These are phyloP conservation scores for Cyphomyrmex costatus DNA, from an alignment of 1,140 invertebrate species.

Conservation along the genomic window DNA sequence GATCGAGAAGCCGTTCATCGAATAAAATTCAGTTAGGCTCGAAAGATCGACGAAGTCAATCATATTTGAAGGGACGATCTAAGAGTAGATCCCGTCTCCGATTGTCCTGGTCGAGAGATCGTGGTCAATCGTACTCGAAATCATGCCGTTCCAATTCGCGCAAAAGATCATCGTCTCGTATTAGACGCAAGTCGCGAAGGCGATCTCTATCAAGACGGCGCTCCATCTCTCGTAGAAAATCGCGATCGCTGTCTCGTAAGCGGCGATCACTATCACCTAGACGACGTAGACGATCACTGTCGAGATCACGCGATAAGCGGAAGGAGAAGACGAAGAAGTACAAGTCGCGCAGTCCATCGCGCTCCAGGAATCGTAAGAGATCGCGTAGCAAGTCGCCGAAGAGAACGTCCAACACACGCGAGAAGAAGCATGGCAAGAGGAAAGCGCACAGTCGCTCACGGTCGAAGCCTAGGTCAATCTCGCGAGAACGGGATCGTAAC, in stretches of 20 bases:
- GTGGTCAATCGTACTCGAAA: conserved; percentile 69
- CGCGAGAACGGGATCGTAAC: conserved; percentile 76
- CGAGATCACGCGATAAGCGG: conserved; percentile 80
- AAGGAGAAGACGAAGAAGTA: conserved; percentile 83
- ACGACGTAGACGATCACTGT: conserved; percentile 79
- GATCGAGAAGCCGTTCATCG: conserved; percentile 79
- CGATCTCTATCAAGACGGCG: conserved; percentile 78
- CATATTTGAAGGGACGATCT: conserved; percentile 82
- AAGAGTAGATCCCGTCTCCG: conserved; percentile 80
- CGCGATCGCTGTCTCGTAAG: conserved; percentile 68
- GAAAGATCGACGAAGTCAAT: conserved; percentile 77
- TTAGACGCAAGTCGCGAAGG: conserved; percentile 74
- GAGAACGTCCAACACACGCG: conserved; percentile 77
- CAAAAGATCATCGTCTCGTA: conserved; percentile 79
- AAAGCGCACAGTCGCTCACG: conserved; percentile 80
- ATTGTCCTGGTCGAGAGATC: conserved; percentile 73
- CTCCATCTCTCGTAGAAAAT: conserved; percentile 79
- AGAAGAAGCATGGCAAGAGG: conserved; percentile 81
- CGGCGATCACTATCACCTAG: conserved; percentile 78
- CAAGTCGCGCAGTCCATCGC: conserved; percentile 81
- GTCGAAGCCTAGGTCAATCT: conserved; percentile 79
- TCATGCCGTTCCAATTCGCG: conserved; percentile 77
- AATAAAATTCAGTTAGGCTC: conserved; percentile 64
- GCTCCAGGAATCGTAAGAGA: conserved; percentile 77
- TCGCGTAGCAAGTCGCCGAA: conserved; percentile 79